These are phyloP conservation scores for Melanotaenia trifasciata DNA, from an alignment of 2,797 vertebrate genomes.

Conservation along the genomic window DNA sequence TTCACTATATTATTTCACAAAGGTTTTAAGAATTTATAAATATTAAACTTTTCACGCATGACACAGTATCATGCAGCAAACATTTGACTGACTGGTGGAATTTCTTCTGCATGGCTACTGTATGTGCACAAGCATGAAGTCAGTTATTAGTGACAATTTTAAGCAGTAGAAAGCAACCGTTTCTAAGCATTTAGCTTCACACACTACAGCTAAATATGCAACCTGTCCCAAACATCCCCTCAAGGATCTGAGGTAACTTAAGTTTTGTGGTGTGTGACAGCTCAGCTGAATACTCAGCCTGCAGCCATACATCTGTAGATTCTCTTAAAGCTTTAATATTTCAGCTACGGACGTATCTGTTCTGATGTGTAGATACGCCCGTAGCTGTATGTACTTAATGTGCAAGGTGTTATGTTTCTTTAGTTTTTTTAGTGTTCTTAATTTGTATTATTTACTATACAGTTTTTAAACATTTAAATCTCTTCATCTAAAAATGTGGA, in stretches of 20 bases:
- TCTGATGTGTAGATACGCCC: background rate
- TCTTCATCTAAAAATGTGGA: background rate
- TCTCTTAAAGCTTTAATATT: background rate
- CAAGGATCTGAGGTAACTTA: background rate
- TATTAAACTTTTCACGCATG: too few relatives aligned
- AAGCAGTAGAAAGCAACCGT: background rate
- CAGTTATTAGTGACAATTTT: too few relatives aligned
- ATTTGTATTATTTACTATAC: background rate
- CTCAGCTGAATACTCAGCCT: too few relatives aligned
- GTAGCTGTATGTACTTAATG: background rate
- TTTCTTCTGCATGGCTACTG: too few relatives aligned
- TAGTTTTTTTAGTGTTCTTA: background rate
- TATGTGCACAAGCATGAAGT: too few relatives aligned
- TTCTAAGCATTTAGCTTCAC: background rate
- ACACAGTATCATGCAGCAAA: too few relatives aligned
- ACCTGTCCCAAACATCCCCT: background rate
- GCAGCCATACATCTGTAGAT: background rate
- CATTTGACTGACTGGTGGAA: too few relatives aligned
- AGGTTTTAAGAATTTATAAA: too few relatives aligned
- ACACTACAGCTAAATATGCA: background rate
- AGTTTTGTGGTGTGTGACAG: background rate
- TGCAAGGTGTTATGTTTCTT: background rate
- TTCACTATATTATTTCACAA: too few relatives aligned
- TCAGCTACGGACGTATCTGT: background rate
- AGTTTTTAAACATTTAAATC: background rate